Evolutionary conservation across 2,113 vertebrate genomes (phyloP).

Genomic region (Mirounga angustirostris): DNA sequence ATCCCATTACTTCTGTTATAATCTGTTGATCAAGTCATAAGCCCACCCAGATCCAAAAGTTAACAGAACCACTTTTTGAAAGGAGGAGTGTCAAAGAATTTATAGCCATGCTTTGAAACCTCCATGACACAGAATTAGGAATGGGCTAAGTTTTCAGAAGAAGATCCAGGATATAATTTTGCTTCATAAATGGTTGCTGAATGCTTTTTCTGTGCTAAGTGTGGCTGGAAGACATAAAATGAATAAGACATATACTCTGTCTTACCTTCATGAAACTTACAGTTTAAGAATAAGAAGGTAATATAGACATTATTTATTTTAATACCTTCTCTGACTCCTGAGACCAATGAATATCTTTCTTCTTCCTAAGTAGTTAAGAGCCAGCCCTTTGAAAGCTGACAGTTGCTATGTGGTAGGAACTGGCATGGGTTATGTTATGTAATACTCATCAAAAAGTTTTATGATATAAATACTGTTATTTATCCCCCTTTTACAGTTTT

Average conservation of each 20-base stretch:
- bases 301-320: not conserved
- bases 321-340: conserved; percentile 22
- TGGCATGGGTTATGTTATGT: not conserved
- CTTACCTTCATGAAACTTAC: not conserved
- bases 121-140: not conserved
- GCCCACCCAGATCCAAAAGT: not conserved
- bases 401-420: not conserved
- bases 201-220: not conserved
- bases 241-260: not conserved
- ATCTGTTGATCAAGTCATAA: not conserved
- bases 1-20: not conserved
- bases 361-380: not conserved
- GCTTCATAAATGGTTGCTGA: not conserved
- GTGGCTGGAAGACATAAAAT: not conserved
- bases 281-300: not conserved
- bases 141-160: not conserved
- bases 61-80: not conserved
- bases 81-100: not conserved
- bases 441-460: not conserved
- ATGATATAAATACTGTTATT: not conserved
- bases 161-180: not conserved
- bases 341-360: not conserved
- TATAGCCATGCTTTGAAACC: not conserved
- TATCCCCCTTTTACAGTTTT: not conserved
- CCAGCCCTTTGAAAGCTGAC: not conserved